Base-by-base conservation (phyloP, 1,140 invertebrate species). In the Cyrtorhinus lividipennis region DNA sequence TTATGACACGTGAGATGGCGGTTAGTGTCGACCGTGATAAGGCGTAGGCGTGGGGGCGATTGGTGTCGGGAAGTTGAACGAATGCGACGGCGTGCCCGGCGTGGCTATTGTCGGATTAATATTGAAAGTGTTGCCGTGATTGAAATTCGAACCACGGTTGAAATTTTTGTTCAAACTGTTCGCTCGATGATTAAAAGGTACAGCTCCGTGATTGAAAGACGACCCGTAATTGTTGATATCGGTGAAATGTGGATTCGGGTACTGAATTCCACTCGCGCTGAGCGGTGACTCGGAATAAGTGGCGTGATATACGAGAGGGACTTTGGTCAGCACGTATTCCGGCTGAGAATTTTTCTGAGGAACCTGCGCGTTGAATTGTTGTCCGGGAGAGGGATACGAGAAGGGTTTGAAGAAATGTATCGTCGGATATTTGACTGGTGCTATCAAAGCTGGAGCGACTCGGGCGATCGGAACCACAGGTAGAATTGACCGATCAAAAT, bases 221-320 rank as follows among this genome's bases (percentile, higher is more conserved):
- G 10, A 15, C 12, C 8, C 8, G 15, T 5, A 5, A 15, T 38
- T 5, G 30, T 38, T 38, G 30, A 38, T 38, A 15, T 38, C 15
- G 5, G 15, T 15, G 5, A 15, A 38, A 15, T 15, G 5, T 5
- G 8, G 48, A 20, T 15, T 53, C 3, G 18, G 18, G n/a, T n/a
- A n/a, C n/a, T n/a, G n/a, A n/a, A n/a, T n/a, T 3, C 48, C 48
- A 20, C 48, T 53, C 10, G 8, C 5, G 20, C 8, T 10, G 12
- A 5, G 8, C 18, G 48, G 48, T 20, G 12, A 10, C 20, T 53
- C 48, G 5, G 48, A 53, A 70, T 26, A 59, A 23, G 24, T 59
- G 58, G 58, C 58, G 58, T 59, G 58, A 30, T 59, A 59, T 5
- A 59, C 58, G 2, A 59, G 26, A 59, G 58, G 58, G 2, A 59